These are phyloP conservation scores for Myiopsitta monachus DNA, from an alignment of 2,113 vertebrate species.

Conservation along the genomic window DNA sequence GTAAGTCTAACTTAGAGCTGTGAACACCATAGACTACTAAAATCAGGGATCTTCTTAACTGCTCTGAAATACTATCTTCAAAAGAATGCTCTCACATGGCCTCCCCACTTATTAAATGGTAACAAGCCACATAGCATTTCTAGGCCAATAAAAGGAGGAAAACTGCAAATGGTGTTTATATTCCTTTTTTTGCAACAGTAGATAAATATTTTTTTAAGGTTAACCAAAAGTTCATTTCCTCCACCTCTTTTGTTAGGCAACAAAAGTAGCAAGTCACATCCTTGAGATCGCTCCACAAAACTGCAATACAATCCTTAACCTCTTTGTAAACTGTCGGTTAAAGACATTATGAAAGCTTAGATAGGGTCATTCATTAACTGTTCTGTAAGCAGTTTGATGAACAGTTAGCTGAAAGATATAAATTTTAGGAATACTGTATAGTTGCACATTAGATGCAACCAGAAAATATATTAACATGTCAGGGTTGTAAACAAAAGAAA, in stretches of 20 bases:
- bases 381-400: background rate
- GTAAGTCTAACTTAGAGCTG: background rate
- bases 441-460: background rate
- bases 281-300: background rate
- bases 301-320: background rate
- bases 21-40: background rate
- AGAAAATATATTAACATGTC: background rate
- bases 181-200: background rate
- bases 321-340: background rate
- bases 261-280: background rate
- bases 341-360: background rate
- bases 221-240: background rate
- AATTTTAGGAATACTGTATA: background rate
- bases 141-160: background rate
- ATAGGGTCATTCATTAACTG: background rate
- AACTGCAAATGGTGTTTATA: background rate
- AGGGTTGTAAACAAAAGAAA: background rate
- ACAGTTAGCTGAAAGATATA: background rate
- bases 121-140: background rate
- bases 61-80: background rate
- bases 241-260: background rate
- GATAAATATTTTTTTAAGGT: background rate
- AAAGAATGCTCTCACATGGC: background rate
- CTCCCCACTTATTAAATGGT: background rate
- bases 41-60: background rate